Evolutionary conservation across 2,113 vertebrate species (phyloP).

Genomic region (Xyliphius kryptos): DNA sequence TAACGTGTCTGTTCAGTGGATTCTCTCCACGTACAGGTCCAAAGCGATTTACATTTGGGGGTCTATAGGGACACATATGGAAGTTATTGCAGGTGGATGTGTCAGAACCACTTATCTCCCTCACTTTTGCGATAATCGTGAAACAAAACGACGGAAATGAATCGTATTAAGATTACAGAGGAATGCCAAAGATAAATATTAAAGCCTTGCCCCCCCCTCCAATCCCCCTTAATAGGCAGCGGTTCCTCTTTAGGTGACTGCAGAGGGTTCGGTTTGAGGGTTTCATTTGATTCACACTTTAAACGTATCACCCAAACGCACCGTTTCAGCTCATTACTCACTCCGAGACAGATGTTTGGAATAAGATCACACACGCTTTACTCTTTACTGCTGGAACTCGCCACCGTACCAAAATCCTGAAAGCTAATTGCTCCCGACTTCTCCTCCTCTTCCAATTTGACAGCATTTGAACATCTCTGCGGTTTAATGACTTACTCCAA

Average conservation of each 20-base stretch:
- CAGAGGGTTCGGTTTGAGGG: constrained; percentile 19
- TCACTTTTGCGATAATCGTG: too few species aligned
- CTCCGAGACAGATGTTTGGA: constrained; percentile 30
- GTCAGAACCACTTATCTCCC: too few species aligned
- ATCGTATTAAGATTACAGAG: not conserved
- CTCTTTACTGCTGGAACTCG: constrained; percentile 1
- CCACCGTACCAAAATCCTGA: constrained; percentile 5
- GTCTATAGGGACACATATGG: too few species aligned
- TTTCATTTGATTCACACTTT: constrained; percentile 11
- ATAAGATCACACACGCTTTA: constrained; percentile 26
- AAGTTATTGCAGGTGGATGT: too few species aligned
- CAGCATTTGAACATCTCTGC: not conserved
- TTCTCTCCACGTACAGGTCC: too few species aligned
- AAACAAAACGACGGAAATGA: not conserved
- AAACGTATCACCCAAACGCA: constrained; percentile 22
- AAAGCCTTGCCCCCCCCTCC: constrained; percentile 19
- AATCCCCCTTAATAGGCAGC: too few species aligned
- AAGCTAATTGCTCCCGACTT: not conserved
- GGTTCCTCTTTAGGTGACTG: constrained; percentile 11
- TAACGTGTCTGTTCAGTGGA: too few species aligned
- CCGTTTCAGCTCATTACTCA: constrained; percentile 27
- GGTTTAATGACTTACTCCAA: too few species aligned
- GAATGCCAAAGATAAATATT: constrained; percentile 20
- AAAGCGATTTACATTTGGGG: too few species aligned
- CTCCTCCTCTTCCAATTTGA: not conserved